A percentile compares a stretch with the other conserved stretches of the same genome.
Conservation (phyloP, 2,888 invertebrate species). For the Drosophila leonis region DNA sequence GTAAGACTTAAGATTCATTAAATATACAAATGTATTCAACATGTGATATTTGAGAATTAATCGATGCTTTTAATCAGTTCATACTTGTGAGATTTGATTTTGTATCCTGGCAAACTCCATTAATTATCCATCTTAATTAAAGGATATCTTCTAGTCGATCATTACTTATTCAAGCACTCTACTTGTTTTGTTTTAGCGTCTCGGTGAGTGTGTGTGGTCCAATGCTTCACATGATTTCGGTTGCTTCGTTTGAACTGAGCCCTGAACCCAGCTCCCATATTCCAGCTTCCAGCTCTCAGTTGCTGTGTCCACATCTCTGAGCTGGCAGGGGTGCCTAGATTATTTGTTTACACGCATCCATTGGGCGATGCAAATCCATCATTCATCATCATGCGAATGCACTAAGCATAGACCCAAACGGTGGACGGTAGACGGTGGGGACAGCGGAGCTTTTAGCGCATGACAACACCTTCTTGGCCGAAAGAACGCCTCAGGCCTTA, state of each 20-base stretch:
- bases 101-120: too few relatives aligned
- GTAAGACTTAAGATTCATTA: too few relatives aligned
- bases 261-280: conserved; percentile 9
- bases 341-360: conserved; percentile 76
- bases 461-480: conserved; percentile 69
- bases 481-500: conserved; percentile 54
- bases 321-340: conserved; percentile 59
- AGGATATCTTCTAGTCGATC: conserved; percentile 13
- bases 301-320: neutral
- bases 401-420: conserved; percentile 2
- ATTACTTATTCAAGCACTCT: neutral
- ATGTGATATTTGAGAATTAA: too few relatives aligned
- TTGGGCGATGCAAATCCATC: conserved; percentile 41
- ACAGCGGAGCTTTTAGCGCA: conserved; percentile 47
- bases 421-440: neutral
- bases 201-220: conserved; percentile 69
- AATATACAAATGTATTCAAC: too few relatives aligned
- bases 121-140: neutral
- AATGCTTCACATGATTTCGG: conserved; percentile 65
- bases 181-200: conserved; percentile 34
- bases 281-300: neutral
- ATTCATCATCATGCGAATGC: conserved; percentile 50
- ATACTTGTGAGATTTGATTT: neutral
- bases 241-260: conserved; percentile 74
- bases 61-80: neutral